A percentile compares a stretch with the other conserved stretches of the same genome.
Conservation (phyloP, 35 echinoderm and acorn worm genomes). For the Amphiura filiformis region DNA sequence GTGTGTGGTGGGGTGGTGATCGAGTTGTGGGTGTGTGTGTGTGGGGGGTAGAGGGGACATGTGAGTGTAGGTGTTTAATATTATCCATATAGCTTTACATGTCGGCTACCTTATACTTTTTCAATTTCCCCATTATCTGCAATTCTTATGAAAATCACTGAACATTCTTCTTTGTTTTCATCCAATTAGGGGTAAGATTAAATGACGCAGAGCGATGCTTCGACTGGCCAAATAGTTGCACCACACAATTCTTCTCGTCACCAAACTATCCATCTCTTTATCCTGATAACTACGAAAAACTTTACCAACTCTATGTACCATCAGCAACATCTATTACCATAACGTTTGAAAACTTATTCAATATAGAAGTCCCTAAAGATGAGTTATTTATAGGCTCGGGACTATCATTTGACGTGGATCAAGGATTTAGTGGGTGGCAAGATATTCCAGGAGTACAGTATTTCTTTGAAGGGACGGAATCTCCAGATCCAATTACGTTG, state of each 20-base stretch:
- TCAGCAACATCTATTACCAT: constrained; percentile 38
- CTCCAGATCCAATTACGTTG: constrained; percentile 31
- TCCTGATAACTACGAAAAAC: constrained; percentile 9
- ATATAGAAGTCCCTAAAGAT: constrained; percentile 48
- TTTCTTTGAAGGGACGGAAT: constrained; percentile 38
- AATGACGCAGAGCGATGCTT: constrained; percentile 60
- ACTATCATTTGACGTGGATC: constrained; percentile 23
- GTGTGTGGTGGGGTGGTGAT: too few species aligned
- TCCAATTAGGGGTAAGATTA: not conserved
- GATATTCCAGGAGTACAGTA: not conserved
- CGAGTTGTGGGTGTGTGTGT: too few species aligned
- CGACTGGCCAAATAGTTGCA: constrained; percentile 66
- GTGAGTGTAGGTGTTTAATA: too few species aligned
- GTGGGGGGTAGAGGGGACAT: too few species aligned
- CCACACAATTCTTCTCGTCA: constrained; percentile 16
- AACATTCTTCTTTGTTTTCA: too few species aligned
- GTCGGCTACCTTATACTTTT: too few species aligned
- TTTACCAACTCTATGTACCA: constrained; percentile 73
- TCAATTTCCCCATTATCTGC: too few species aligned
- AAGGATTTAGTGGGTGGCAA: not conserved
- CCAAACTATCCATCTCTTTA: constrained; percentile 68
- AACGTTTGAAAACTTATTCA: constrained; percentile 46
- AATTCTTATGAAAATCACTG: too few species aligned
- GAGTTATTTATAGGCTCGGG: constrained; percentile 55
- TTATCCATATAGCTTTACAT: too few species aligned